Conservation (phyloP, 2,888 invertebrate genomes). For the Rhagonycha lutea region DNA sequence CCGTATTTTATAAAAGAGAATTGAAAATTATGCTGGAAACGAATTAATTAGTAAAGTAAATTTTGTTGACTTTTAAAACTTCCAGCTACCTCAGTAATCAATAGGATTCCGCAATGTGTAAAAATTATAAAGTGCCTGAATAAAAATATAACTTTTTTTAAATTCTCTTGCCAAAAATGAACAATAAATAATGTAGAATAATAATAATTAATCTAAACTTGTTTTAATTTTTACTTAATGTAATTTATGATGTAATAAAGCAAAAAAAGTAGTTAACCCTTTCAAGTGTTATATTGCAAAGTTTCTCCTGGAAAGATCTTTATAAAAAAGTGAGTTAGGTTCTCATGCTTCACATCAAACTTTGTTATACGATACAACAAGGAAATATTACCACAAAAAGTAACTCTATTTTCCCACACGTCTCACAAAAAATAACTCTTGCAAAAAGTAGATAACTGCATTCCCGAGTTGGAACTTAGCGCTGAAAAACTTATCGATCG, state of each 20-base stretch:
- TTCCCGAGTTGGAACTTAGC: slow-evolving; percentile 38
- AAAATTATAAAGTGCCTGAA: not conserved
- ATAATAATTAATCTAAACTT: not conserved
- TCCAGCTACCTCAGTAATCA: not conserved
- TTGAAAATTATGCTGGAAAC: slow-evolving; percentile 12
- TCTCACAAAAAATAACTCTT: slow-evolving; percentile 35
- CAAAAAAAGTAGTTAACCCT: not conserved
- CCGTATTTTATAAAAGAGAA: slow-evolving; percentile 10
- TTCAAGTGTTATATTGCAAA: slow-evolving; percentile 7
- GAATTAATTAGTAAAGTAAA: slow-evolving; percentile 12
- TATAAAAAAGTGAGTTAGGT: slow-evolving; percentile 13
- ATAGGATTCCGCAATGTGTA: slow-evolving; percentile 2
- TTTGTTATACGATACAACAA: slow-evolving; percentile 35
- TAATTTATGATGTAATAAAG: not conserved
- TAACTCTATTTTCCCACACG: slow-evolving; percentile 34
- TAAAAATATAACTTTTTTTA: not conserved
- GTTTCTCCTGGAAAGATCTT: slow-evolving; percentile 4
- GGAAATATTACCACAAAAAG: slow-evolving; percentile 38
- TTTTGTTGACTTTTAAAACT: slow-evolving; percentile 7
- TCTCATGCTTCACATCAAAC: slow-evolving; percentile 31
- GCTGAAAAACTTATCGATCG: slow-evolving; percentile 32
- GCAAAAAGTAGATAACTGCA: slow-evolving; percentile 40
- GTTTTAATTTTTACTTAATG: not conserved
- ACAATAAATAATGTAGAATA: not conserved
- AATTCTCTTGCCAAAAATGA: not conserved